Evolutionary conservation across 2,888 invertebrate genomes (phyloP).

Genomic region (Philaethria dido): DNA sequence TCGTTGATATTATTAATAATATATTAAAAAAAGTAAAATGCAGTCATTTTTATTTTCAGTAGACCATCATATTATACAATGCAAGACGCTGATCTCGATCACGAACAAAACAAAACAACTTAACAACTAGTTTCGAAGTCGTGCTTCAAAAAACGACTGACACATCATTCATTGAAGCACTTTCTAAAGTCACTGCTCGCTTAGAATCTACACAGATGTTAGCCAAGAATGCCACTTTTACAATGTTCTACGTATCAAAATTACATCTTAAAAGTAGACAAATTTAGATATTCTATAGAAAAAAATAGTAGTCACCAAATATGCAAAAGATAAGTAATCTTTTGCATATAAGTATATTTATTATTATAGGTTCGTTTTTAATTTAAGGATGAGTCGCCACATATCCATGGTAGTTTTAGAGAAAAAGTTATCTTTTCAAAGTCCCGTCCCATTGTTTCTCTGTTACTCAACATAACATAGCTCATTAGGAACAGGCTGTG

Average conservation of each 20-base stretch:
- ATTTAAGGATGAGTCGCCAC: slow-evolving; percentile 4
- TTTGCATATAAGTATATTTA: neutral
- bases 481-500: slow-evolving; percentile 81
- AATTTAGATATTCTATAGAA: neutral
- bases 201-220: slow-evolving; percentile 45
- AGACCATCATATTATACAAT: slow-evolving; percentile 36
- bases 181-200: slow-evolving; percentile 57
- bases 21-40: neutral
- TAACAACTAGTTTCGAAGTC: slow-evolving; percentile 66
- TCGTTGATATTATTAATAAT: neutral
- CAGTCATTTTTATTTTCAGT: neutral
- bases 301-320: neutral
- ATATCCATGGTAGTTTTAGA: slow-evolving; percentile 23
- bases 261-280: neutral
- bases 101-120: slow-evolving; percentile 42
- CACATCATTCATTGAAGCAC: slow-evolving; percentile 42
- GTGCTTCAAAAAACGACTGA: slow-evolving; percentile 61
- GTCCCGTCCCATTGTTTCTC: slow-evolving; percentile 44
- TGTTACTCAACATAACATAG: slow-evolving; percentile 75
- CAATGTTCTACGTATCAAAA: slow-evolving; percentile 3
- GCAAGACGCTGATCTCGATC: slow-evolving; percentile 37
- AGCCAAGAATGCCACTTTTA: slow-evolving; percentile 13
- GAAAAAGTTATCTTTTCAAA: slow-evolving; percentile 32
- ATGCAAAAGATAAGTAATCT: slow-evolving; percentile 46
- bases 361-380: slow-evolving; percentile 9